A percentile compares a stretch with the other conserved stretches of the same genome.
Conservation (phyloP, 1,140 invertebrate genomes). For the Bombus impatiens region DNA sequence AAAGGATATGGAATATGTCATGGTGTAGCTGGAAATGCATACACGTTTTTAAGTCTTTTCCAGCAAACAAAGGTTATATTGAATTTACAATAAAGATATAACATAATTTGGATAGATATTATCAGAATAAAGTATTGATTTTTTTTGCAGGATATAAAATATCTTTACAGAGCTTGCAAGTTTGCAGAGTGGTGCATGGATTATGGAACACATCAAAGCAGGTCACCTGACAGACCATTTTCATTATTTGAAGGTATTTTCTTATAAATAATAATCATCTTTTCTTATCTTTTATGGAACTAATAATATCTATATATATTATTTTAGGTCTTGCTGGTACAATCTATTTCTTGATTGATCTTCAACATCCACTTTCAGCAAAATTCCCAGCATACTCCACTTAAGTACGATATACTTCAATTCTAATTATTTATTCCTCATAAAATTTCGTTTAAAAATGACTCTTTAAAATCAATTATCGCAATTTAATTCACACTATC, state of each 20-base stretch:
- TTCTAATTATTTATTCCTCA: neutral
- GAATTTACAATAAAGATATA: slow-evolving; percentile 12
- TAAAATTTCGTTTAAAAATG: neutral
- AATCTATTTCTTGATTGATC: slow-evolving; percentile 87
- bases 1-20: slow-evolving; percentile 97
- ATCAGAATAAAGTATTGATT: neutral
- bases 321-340: slow-evolving; percentile 85
- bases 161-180: slow-evolving; percentile 90
- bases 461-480: neutral
- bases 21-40: slow-evolving; percentile 95
- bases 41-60: slow-evolving; percentile 92
- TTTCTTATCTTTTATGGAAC: slow-evolving; percentile 8
- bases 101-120: neutral
- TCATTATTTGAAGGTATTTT: slow-evolving; percentile 93
- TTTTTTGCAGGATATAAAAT: slow-evolving; percentile 84
- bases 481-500: neutral
- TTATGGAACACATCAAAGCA: slow-evolving; percentile 87
- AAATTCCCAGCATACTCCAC: slow-evolving; percentile 86
- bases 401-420: slow-evolving; percentile 54
- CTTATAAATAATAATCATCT: slow-evolving; percentile 20
- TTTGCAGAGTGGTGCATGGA: slow-evolving; percentile 93
- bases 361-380: slow-evolving; percentile 84
- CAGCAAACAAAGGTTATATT: slow-evolving; percentile 88
- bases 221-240: slow-evolving; percentile 89
- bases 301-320: slow-evolving; percentile 12